These are phyloP conservation scores for Orestias chungarensis DNA, from an alignment of 2,797 vertebrate genomes.

Conservation along the genomic window DNA sequence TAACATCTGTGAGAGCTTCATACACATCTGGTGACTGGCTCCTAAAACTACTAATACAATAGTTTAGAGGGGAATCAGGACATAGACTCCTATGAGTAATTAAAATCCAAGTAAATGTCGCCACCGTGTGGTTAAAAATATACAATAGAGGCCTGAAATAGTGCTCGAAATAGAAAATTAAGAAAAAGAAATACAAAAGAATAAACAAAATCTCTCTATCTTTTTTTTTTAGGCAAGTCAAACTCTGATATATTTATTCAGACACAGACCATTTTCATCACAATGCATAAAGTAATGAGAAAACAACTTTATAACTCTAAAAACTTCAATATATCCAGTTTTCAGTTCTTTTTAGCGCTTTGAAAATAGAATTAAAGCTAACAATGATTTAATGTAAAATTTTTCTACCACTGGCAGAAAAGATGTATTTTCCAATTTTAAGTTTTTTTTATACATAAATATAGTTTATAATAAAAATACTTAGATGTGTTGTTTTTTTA, in stretches of 20 bases:
- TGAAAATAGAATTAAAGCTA: neutral
- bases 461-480: too few relatives aligned
- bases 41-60: neutral
- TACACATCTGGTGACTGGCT: neutral
- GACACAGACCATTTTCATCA: neutral
- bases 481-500: too few relatives aligned
- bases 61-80: neutral
- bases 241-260: neutral
- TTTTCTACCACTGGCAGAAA: too few relatives aligned
- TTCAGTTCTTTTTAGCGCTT: neutral
- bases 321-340: neutral
- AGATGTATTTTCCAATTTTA: too few relatives aligned
- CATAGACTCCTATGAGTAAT: neutral
- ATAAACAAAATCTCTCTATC: too few relatives aligned
- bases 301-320: neutral
- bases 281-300: neutral
- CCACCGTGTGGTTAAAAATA: slow-evolving; percentile 52
- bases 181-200: neutral
- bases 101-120: slow-evolving; percentile 29
- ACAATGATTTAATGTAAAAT: too few relatives aligned
- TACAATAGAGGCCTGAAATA: neutral
- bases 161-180: neutral
- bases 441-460: too few relatives aligned
- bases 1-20: neutral
- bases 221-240: neutral